Percentiles rank a stretch among this genome's conserved stretches.
Evolutionary conservation across 2,888 invertebrate species (phyloP).

Genomic region (Tillus elongatus): DNA sequence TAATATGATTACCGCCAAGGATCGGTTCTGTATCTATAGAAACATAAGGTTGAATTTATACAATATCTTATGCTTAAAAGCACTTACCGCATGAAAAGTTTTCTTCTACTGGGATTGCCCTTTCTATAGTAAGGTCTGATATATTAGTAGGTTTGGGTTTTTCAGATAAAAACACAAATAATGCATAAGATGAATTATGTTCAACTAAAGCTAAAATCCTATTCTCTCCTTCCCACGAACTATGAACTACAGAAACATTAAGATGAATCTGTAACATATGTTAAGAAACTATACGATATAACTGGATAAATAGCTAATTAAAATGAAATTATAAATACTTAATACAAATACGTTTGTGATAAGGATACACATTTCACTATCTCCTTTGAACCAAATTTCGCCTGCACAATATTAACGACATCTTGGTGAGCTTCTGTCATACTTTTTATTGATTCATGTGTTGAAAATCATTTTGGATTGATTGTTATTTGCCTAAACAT

Average conservation of each 20-base stretch:
- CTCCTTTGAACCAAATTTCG: constrained; percentile 50
- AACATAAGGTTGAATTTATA: constrained; percentile 1
- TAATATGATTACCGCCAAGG: constrained; percentile 44
- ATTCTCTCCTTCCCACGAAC: constrained; percentile 45
- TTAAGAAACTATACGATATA: no score
- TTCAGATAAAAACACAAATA: constrained; percentile 50
- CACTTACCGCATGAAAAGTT: constrained; percentile 62
- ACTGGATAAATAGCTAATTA: not conserved
- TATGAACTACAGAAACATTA: constrained; percentile 38
- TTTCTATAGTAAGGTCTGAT: constrained; percentile 71
- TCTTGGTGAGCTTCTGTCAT: constrained; percentile 35
- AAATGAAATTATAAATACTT: not conserved
- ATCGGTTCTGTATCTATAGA: constrained; percentile 45
- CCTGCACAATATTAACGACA: constrained; percentile 45
- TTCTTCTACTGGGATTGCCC: constrained; percentile 70
- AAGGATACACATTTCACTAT: constrained; percentile 52
- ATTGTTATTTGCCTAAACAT: no score
- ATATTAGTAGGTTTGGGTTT: constrained; percentile 60
- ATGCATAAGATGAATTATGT: constrained; percentile 47
- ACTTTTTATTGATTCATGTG: no score
- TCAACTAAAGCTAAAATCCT: constrained; percentile 52
- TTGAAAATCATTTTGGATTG: no score
- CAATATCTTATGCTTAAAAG: no score
- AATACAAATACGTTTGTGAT: constrained; percentile 16
- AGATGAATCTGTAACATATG: constrained; percentile 35